Conservation (phyloP, 2,888 invertebrate species). For the Brenthis ino region DNA sequence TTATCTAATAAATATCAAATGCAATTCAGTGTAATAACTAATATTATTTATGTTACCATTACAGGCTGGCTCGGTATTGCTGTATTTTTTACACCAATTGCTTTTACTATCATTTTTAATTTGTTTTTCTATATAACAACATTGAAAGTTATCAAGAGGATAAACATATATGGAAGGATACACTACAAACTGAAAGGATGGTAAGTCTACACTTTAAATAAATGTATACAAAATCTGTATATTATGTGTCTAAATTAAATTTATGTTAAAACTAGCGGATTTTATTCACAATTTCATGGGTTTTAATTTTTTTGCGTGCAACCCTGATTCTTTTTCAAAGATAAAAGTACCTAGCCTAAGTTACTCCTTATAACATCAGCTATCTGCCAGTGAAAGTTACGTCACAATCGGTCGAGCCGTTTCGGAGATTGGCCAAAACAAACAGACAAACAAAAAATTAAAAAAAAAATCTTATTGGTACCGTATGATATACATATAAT, state of each 20-base stretch:
- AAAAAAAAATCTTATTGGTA: too few relatives aligned
- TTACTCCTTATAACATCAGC: too few relatives aligned
- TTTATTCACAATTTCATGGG: too few relatives aligned
- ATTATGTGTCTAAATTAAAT: background rate
- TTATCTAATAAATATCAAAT: too few relatives aligned
- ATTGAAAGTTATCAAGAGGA: conserved; percentile 88
- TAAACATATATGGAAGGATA: conserved; percentile 92
- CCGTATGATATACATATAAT: too few relatives aligned
- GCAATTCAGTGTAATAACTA: background rate
- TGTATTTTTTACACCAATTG: conserved; percentile 91
- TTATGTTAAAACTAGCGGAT: background rate
- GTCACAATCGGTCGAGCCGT: too few relatives aligned
- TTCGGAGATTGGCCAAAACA: too few relatives aligned
- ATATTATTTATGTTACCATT: background rate
- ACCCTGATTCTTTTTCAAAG: too few relatives aligned
- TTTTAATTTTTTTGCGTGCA: too few relatives aligned
- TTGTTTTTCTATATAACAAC: conserved; percentile 92
- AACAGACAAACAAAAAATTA: too few relatives aligned
- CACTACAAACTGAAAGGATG: conserved; percentile 93
- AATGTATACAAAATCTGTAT: conserved; percentile 11
- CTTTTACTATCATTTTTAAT: conserved; percentile 89
- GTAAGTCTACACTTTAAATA: conserved; percentile 63
- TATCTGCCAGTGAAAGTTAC: too few relatives aligned
- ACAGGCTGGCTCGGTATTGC: conserved; percentile 90
- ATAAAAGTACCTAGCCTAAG: too few relatives aligned